These are phyloP conservation scores for Chlamydotis undulata DNA, from an alignment of 2,113 vertebrate genomes.

Conservation along the genomic window DNA sequence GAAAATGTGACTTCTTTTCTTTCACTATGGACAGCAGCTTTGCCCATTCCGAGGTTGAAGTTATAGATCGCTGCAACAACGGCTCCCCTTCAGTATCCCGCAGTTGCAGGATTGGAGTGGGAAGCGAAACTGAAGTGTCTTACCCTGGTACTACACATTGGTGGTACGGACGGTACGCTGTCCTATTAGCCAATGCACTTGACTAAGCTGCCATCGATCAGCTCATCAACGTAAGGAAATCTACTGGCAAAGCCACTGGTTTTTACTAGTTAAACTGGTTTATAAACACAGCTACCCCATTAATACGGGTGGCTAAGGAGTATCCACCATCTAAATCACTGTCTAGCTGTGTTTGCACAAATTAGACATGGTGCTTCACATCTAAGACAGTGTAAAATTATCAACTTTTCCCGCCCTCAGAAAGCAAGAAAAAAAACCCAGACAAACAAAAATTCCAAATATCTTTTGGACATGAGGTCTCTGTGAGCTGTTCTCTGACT, in stretches of 20 bases:
- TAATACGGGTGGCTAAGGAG: not conserved
- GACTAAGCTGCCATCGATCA: not conserved
- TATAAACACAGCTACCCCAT: not conserved
- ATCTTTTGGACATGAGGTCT: not conserved
- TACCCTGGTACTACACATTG: not conserved
- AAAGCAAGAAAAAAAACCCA: not conserved
- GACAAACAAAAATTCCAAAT: not conserved
- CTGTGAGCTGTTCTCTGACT: not conserved
- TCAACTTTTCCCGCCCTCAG: not conserved
- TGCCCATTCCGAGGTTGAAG: not conserved
- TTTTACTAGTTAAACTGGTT: not conserved
- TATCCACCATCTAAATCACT: not conserved
- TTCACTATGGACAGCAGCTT: not conserved
- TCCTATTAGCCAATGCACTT: not conserved
- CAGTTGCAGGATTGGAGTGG: not conserved
- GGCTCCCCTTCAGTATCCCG: not conserved
- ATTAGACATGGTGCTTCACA: not conserved
- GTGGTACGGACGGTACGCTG: not conserved
- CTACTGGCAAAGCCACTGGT: not conserved
- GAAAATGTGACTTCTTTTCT: not conserved
- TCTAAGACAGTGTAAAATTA: not conserved
- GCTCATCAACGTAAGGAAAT: not conserved
- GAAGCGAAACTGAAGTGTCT: not conserved
- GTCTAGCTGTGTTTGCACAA: not conserved
- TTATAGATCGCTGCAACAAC: accelerated